Evolutionary conservation across 2,888 invertebrate species (phyloP).

Genomic region (Mesorhabditis sp.): DNA sequence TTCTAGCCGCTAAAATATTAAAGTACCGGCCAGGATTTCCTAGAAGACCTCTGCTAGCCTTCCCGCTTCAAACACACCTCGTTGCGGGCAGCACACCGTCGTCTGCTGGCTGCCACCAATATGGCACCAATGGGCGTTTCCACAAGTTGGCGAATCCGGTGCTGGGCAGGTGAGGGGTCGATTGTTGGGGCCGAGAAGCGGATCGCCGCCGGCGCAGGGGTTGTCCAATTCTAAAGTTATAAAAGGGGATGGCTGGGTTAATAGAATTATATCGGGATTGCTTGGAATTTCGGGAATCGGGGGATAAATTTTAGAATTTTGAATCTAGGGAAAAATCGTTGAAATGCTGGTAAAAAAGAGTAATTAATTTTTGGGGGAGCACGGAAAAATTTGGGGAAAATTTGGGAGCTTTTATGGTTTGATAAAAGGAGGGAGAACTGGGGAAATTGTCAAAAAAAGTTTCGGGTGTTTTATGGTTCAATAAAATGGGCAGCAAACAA

Average conservation of each 20-base stretch:
- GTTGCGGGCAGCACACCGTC: slow-evolving; percentile 57
- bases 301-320: too few species aligned
- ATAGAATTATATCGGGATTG: not conserved
- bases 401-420: not conserved
- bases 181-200: slow-evolving; percentile 39
- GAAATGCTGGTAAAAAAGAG: not conserved
- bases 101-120: slow-evolving; percentile 52
- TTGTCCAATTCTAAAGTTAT: slow-evolving; percentile 47
- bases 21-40: not conserved
- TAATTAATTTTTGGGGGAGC: not conserved
- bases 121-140: slow-evolving; percentile 52
- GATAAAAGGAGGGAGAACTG: not conserved
- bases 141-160: slow-evolving; percentile 32
- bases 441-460: not conserved
- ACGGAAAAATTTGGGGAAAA: not conserved
- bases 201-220: slow-evolving; percentile 53
- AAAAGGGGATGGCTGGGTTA: not conserved
- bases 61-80: slow-evolving; percentile 24
- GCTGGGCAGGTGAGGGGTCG: slow-evolving; percentile 43
- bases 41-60: not conserved
- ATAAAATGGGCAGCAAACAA: not conserved
- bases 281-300: not conserved
- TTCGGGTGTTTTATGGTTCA: not conserved
- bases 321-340: not conserved
- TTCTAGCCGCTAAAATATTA: not conserved